Conservation (phyloP, 2,113 vertebrate species). For the Alouatta palliata region DNA sequence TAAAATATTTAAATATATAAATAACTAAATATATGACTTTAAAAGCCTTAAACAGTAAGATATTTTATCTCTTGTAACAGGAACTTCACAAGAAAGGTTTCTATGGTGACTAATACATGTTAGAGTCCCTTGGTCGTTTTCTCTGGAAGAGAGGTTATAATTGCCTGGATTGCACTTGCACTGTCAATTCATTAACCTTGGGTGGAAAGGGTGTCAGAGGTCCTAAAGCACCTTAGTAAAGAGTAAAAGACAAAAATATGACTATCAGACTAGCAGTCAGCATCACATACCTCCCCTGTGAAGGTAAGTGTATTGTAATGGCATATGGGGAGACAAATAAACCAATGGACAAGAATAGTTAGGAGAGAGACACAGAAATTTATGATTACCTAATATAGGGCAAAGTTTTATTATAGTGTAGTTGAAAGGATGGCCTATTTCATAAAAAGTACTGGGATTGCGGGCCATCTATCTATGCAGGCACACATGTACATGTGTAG, state of each 20-base stretch:
- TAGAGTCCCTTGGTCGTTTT: neutral
- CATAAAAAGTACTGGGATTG: neutral
- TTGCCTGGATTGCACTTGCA: no score
- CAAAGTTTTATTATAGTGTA: no score
- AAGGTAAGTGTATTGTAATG: neutral
- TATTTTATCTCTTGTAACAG: neutral
- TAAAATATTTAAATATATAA: neutral
- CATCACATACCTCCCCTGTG: neutral
- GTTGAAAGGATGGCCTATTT: neutral
- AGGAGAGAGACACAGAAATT: neutral
- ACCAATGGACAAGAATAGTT: neutral
- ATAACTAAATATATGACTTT: neutral
- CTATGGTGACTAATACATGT: neutral
- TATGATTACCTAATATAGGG: neutral
- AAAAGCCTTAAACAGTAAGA: neutral
- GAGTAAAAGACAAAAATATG: neutral
- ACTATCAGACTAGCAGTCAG: neutral
- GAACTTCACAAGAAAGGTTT: neutral
- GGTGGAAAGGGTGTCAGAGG: neutral
- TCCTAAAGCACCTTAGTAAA: neutral
- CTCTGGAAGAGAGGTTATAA: no score
- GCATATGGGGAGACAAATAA: neutral
- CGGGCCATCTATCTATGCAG: neutral
- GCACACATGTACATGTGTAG: neutral
- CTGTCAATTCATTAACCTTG: neutral